phyloP scores from a whole-genome alignment of 1,140 invertebrate genomes.

The Diorhabda sublineata region DNA sequence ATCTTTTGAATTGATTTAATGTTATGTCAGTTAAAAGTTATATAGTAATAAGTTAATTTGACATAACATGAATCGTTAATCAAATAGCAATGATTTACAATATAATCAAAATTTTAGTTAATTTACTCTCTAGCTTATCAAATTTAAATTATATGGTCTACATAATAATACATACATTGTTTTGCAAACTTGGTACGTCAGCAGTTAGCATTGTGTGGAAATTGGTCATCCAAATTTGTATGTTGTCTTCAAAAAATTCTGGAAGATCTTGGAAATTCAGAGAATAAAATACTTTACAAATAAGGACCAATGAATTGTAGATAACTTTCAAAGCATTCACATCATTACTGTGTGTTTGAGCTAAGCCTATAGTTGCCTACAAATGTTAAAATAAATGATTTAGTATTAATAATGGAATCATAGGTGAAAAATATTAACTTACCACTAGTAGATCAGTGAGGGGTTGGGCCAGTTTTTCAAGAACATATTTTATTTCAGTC shows the following conservation, averaged over 20 bases:
- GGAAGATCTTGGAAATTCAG: constrained; percentile 96
- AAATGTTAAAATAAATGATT: constrained; percentile 33
- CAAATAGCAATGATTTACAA: too few species aligned
- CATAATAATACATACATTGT: constrained; percentile 51
- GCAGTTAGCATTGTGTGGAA: constrained; percentile 76
- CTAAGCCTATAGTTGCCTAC: constrained; percentile 80
- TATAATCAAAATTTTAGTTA: too few species aligned
- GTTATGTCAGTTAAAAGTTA: too few species aligned
- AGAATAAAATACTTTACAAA: constrained; percentile 96
- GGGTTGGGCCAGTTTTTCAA: constrained; percentile 89
- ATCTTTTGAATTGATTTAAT: too few species aligned
- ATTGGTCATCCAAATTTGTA: constrained; percentile 89
- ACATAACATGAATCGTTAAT: too few species aligned
- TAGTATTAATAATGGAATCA: not conserved
- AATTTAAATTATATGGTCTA: too few species aligned
- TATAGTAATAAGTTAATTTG: too few species aligned
- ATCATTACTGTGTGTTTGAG: constrained; percentile 74
- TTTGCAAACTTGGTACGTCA: constrained; percentile 71
- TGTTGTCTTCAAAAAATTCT: constrained; percentile 98
- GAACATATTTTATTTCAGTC: constrained; percentile 95
- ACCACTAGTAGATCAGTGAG: constrained; percentile 88
- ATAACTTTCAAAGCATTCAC: constrained; percentile 78
- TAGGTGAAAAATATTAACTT: constrained; percentile 41
- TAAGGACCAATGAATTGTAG: constrained; percentile 82
- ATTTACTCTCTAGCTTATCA: too few species aligned